Evolutionary conservation across 37 sponge, comb jelly and placozoan genomes (phyloP).

Genomic region (Eunapius fragilis): DNA sequence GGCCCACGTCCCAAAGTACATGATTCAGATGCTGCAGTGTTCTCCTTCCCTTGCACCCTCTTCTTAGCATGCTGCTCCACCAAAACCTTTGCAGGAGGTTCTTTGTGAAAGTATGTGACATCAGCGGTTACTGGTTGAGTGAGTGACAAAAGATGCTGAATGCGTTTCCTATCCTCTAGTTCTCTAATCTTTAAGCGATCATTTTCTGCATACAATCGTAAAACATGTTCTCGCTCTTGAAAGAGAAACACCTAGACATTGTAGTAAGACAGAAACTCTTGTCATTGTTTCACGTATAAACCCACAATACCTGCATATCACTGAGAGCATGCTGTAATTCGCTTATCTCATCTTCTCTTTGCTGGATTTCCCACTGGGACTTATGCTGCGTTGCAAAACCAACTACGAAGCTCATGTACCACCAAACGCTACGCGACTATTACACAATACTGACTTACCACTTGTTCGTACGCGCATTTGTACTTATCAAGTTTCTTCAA

Average conservation of each 20-base stretch:
- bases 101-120: constrained; percentile 80
- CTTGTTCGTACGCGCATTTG: constrained; percentile 67
- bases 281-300: neutral
- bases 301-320: constrained; percentile 90
- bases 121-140: constrained; percentile 50
- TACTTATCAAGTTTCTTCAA: constrained; percentile 82
- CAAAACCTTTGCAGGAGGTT: constrained; percentile 65
- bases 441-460: constrained; percentile 41
- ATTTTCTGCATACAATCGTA: constrained; percentile 96
- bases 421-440: neutral
- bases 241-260: constrained; percentile 87
- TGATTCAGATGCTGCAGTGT: too few species aligned
- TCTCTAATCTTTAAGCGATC: constrained; percentile 95
- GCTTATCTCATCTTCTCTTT: constrained; percentile 93
- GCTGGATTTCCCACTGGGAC: constrained; percentile 85
- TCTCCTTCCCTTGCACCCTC: neutral
- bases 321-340: constrained; percentile 98
- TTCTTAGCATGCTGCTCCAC: constrained; percentile 26
- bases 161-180: constrained; percentile 90
- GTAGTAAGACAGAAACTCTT: neutral
- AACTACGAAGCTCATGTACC: neutral
- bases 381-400: constrained; percentile 62
- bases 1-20: neutral
- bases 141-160: constrained; percentile 94
- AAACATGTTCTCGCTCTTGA: constrained; percentile 96